A percentile compares a stretch with the other conserved stretches of the same genome.
Evolutionary conservation across 2,113 vertebrate species (phyloP).

Genomic region (Ochotona curzoniae): DNA sequence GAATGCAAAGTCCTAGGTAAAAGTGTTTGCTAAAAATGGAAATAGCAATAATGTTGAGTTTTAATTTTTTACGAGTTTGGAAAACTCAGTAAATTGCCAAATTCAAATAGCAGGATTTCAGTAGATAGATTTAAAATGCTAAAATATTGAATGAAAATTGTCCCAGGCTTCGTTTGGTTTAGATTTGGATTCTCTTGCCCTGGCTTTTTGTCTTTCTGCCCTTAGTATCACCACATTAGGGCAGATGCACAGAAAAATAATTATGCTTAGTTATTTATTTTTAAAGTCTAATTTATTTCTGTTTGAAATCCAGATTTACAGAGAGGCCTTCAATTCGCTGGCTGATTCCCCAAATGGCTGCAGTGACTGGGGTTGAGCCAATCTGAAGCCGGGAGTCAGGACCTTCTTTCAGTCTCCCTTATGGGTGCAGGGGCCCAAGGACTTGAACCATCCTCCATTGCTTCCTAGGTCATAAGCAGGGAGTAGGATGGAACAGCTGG

Average conservation of each 20-base stretch:
- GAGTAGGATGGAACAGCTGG: too few relatives aligned
- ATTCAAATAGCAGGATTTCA: not conserved
- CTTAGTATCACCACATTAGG: fast-evolving
- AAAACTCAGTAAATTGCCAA: not conserved
- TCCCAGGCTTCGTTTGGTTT: not conserved
- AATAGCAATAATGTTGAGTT: not conserved
- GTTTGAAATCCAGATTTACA: too few relatives aligned
- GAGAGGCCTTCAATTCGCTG: too few relatives aligned
- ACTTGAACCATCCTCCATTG: too few relatives aligned
- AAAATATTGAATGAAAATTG: not conserved
- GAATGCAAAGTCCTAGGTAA: not conserved
- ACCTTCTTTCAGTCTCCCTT: too few relatives aligned
- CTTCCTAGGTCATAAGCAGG: too few relatives aligned
- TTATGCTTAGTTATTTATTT: not conserved
- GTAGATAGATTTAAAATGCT: not conserved
- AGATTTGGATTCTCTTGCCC: too few relatives aligned
- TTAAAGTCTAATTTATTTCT: too few relatives aligned
- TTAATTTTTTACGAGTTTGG: not conserved
- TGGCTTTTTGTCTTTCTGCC: fast-evolving
- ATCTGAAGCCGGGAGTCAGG: too few relatives aligned
- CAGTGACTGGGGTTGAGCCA: too few relatives aligned
- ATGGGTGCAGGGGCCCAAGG: too few relatives aligned
- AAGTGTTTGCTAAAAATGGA: not conserved
- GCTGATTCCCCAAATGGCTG: too few relatives aligned
- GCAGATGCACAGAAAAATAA: not conserved